These are phyloP conservation scores for Ditylenchus dipsaci DNA, from an alignment of 1,140 invertebrate genomes.

Conservation along the genomic window DNA sequence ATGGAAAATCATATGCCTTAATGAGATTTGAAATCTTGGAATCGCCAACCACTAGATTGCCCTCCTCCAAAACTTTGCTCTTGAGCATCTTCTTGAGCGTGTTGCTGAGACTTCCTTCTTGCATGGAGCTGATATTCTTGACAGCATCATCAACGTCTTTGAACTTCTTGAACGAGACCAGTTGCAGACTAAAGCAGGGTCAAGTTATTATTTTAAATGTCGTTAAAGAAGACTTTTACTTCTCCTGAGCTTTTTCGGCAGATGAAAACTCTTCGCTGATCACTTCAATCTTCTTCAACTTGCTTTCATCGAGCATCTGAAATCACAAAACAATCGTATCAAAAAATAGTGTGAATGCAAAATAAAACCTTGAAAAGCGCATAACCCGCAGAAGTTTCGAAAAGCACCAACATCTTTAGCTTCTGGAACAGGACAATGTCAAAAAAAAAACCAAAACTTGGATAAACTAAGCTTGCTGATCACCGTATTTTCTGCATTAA, in stretches of 20 bases:
- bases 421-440: too few species aligned
- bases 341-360: constrained; percentile 14
- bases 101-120: constrained; percentile 92
- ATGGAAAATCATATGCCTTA: constrained; percentile 63
- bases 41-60: constrained; percentile 88
- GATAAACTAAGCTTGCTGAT: too few species aligned
- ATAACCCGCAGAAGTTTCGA: constrained; percentile 91
- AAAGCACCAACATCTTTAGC: constrained; percentile 80
- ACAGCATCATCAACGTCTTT: constrained; percentile 54
- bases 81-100: constrained; percentile 84
- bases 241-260: constrained; percentile 77
- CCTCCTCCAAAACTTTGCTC: constrained; percentile 72
- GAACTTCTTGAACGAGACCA: constrained; percentile 56
- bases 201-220: background rate
- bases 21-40: constrained; percentile 86
- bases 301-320: constrained; percentile 83
- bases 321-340: constrained; percentile 55
- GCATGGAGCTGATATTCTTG: constrained; percentile 76
- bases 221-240: constrained; percentile 69
- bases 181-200: constrained; percentile 59
- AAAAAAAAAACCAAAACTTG: too few species aligned
- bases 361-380: constrained; percentile 81
- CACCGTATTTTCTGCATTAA: too few species aligned
- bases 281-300: constrained; percentile 80
- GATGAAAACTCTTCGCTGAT: constrained; percentile 82